Base-by-base conservation (phyloP, 1,140 invertebrate genomes). In the Drosophila hydei region DNA sequence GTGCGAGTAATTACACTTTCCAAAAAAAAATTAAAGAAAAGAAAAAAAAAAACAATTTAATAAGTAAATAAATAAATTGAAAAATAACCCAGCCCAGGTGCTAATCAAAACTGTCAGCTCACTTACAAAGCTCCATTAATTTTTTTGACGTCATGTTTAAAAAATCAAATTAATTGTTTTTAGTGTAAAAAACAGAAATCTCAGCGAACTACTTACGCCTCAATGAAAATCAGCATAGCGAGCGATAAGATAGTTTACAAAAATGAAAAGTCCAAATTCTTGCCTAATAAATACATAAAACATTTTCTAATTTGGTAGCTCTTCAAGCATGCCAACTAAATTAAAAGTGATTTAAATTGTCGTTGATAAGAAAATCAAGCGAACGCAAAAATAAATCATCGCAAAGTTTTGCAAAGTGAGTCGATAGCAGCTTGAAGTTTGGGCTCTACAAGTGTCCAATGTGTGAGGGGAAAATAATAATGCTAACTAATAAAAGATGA, bases 281-380 rank as follows among this genome's bases (percentile, higher is more conserved):
- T 55, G 40, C 36, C 47, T 33, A 33, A 45, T 45, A 47, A 65
- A 65, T 56, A 65, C 11, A 67, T 40, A 48, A 45, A 42, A 52
- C 16, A 43, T 12, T 27, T 30, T 43, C 19, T 30, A 25, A 19
- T 43, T 27, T 61, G 36, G 23, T 40, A 61, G 51, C 63, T 75
- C 61, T 63, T 72, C 52, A 54, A 47, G 54, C 55, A 75, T 51
- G 74, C 16, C 55, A 64, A 4, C 25, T 21, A 74, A 75, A 79
- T 79, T 75, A 79, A 79, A 75, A 75, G 70, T 79, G 76, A 55
- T 52, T 79, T 78, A 70, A 69, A 54, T 62, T 48, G 40, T 75
- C 47, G 18, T 52, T 59, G 76, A 78, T 78, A 78, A 69, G 45
- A 3, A 38, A 12, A 23, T n/a, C 16, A 19, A 45, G 45, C 9